These are phyloP conservation scores for Cerceris ruficornis DNA, from an alignment of 2,888 invertebrate genomes.

Conservation along the genomic window DNA sequence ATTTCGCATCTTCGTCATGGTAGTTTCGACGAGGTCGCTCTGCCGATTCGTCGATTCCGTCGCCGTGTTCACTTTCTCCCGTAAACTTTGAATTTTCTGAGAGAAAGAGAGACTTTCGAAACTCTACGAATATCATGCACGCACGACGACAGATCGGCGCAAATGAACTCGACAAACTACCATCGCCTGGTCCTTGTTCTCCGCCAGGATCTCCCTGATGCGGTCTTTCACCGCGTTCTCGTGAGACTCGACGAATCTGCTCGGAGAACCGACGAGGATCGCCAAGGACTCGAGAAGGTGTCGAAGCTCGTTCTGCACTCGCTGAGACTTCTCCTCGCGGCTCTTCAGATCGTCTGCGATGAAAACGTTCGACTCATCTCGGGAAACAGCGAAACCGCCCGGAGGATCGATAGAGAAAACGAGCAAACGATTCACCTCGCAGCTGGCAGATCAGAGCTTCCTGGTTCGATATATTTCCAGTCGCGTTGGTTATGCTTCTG, in stretches of 20 bases:
- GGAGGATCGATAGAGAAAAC: not conserved
- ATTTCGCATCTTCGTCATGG: constrained; percentile 82
- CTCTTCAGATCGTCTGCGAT: constrained; percentile 86
- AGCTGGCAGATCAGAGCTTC: constrained; percentile 87
- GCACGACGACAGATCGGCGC: not conserved
- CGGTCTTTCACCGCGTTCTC: constrained; percentile 91
- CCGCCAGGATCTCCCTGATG: constrained; percentile 88
- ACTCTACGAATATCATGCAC: not conserved
- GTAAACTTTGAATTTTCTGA: constrained; percentile 89
- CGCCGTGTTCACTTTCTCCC: constrained; percentile 89
- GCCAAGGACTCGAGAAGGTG: constrained; percentile 88
- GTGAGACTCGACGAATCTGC: constrained; percentile 89
- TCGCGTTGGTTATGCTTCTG: constrained; percentile 86
- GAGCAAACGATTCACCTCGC: constrained; percentile 83
- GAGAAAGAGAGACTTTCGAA: not conserved
- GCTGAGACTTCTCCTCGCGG: constrained; percentile 87
- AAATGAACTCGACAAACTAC: constrained; percentile 80
- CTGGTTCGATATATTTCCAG: constrained; percentile 87
- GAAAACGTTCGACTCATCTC: not conserved
- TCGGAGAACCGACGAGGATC: constrained; percentile 87
- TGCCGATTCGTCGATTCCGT: constrained; percentile 88
- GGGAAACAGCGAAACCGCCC: not conserved
- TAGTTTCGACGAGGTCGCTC: constrained; percentile 81
- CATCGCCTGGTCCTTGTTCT: constrained; percentile 89
- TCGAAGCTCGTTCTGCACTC: constrained; percentile 87